Base-by-base conservation (phyloP, 1,140 invertebrate genomes). In the Agrilus planipennis region DNA sequence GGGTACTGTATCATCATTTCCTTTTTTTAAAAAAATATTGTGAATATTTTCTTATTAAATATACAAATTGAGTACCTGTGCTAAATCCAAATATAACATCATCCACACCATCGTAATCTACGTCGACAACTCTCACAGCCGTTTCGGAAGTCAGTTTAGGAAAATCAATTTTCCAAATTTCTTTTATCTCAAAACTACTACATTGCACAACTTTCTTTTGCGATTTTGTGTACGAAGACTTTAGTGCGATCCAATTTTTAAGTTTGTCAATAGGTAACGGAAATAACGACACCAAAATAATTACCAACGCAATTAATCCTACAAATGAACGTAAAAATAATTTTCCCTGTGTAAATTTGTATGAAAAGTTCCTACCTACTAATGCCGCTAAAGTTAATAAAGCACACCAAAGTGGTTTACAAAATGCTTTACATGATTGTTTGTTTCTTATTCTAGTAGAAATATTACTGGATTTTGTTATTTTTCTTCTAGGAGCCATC, bases 1-100 rank as follows among this genome's bases (percentile, higher is more conserved):
- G 2, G 48, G 47, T 30, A 59, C 39, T 27, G 50, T 44, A 28
- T 51, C 47, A 42, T 58, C 58, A 42, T 57, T 57, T 27, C 52
- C 55, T 54, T 16, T 9, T 45, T 49, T 12, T 22, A 19, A 41
- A 10, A 14, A 4, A 31, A 31, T 6, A 31, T 6, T 16, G 29
- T 25, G 22, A 25, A 6, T 6, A 25, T 6, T 39, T 28, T 19
- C 2, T 4, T 11, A 22, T 41, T 39, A n/a, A 34, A 39, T 39
- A 39, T 6, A 6, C 22, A 6, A 11, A 38, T 2, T 3, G 15
- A 11, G 19, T 45, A 84, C 82, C 81, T 63, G 84, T 84, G 30
- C 78, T 81, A 61, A 81, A 89, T 45, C 84, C 84, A 31, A 89
- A 66, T 35, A 89, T 72, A 23, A 89, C 69, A 63, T 90, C 86